Conservation (phyloP, 1,140 invertebrate genomes). For the Nebria ingens region DNA sequence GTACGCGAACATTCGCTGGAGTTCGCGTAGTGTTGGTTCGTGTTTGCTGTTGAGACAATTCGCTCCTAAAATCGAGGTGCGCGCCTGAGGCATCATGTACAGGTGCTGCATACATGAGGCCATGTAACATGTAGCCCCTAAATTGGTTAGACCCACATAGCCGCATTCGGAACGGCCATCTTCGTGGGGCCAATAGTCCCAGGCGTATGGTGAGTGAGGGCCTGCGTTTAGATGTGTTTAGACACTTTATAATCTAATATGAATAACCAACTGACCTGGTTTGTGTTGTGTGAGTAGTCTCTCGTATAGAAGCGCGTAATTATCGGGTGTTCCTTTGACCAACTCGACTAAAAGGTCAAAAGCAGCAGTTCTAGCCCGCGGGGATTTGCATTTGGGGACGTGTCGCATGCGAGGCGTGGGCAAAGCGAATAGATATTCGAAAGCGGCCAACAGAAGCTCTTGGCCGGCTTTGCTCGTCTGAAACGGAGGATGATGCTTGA, state of each 20-base stretch:
- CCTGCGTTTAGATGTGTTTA: constrained; percentile 40
- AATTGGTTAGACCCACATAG: constrained; percentile 86
- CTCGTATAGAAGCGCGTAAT: constrained; percentile 73
- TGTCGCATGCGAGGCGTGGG: constrained; percentile 74
- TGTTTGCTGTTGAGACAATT: constrained; percentile 54
- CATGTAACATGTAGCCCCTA: constrained; percentile 95
- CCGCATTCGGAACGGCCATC: constrained; percentile 88
- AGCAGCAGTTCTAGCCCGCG: constrained; percentile 73
- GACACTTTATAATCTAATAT: constrained; percentile 2
- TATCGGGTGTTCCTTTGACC: constrained; percentile 70
- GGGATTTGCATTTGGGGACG: constrained; percentile 87
- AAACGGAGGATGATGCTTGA: constrained; percentile 80
- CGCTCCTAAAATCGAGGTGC: constrained; percentile 67
- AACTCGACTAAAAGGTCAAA: constrained; percentile 85
- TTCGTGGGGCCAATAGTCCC: constrained; percentile 96
- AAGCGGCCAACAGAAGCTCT: constrained; percentile 62
- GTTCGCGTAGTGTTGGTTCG: constrained; percentile 68
- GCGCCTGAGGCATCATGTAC: constrained; percentile 90
- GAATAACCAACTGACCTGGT: constrained; percentile 44
- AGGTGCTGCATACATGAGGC: constrained; percentile 93
- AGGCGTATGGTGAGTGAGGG: constrained; percentile 75
- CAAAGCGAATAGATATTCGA: constrained; percentile 81
- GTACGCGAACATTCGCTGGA: constrained; percentile 94
- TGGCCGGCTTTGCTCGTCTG: constrained; percentile 71
- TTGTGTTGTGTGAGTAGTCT: constrained; percentile 78